These are phyloP conservation scores for Paratilapia polleni DNA, from an alignment of 2,113 vertebrate species.

Conservation along the genomic window DNA sequence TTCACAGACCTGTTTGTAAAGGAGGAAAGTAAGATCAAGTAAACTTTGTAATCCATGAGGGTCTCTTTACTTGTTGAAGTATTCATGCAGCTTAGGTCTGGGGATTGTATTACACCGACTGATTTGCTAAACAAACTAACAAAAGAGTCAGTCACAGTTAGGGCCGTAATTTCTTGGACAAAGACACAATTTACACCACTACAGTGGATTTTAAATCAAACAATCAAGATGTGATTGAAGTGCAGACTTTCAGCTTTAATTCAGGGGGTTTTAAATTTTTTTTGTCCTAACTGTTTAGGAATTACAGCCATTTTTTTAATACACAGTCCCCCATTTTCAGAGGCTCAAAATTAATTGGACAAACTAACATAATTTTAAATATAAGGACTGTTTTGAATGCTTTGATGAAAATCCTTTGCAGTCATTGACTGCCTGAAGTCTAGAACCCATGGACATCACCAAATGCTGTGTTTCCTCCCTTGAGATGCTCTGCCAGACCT, in stretches of 20 bases:
- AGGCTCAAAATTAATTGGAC: no score
- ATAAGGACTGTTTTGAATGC: no score
- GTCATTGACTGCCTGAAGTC: no score
- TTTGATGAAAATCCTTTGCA: no score
- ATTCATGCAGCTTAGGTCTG: background rate
- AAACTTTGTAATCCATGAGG: background rate
- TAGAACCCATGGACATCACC: no score
- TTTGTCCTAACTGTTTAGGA: no score
- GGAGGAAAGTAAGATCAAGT: background rate
- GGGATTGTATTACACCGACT: background rate
- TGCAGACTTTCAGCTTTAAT: background rate
- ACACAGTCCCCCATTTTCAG: no score
- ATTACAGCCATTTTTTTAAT: no score
- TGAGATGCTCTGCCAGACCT: no score
- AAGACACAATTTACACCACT: background rate
- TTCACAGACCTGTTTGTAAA: conserved; percentile 20
- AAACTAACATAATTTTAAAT: no score
- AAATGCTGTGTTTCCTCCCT: no score
- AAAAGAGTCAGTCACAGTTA: background rate
- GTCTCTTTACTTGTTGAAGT: background rate
- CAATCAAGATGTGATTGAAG: background rate
- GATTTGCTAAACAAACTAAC: background rate
- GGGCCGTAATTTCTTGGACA: background rate
- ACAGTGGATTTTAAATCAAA: background rate
- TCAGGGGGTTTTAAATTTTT: background rate